Conservation (phyloP, 2,113 vertebrate genomes). For the Mobula hypostoma region DNA sequence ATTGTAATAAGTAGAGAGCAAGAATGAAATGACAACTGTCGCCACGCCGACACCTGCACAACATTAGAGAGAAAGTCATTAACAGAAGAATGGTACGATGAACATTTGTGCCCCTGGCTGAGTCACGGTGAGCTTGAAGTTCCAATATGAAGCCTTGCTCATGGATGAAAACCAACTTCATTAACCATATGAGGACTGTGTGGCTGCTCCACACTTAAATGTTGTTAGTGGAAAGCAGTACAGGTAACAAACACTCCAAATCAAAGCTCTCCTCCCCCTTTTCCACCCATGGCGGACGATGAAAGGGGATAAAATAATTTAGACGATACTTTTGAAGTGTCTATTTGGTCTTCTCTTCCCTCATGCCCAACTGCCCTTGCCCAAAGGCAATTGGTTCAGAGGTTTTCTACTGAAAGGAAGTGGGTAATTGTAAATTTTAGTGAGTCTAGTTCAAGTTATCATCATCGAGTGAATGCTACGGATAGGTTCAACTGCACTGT, state of each 20-base stretch:
- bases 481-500: not conserved
- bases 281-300: no score
- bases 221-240: not conserved
- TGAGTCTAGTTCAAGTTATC: not conserved
- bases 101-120: not conserved
- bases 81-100: not conserved
- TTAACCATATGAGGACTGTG: not conserved
- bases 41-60: constrained; percentile 60
- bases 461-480: not conserved
- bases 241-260: not conserved
- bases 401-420: not conserved
- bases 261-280: not conserved
- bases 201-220: not conserved
- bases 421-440: no score
- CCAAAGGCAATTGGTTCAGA: not conserved
- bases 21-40: constrained; percentile 58
- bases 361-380: not conserved
- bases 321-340: not conserved
- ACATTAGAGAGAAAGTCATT: constrained; percentile 36
- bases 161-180: not conserved
- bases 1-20: constrained; percentile 62
- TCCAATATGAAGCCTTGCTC: not conserved
- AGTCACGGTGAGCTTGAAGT: constrained; percentile 38
- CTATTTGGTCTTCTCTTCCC: not conserved
- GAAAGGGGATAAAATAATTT: not conserved